These are phyloP conservation scores for Cephus cinctus DNA, from an alignment of 1,140 invertebrate genomes.

Conservation along the genomic window DNA sequence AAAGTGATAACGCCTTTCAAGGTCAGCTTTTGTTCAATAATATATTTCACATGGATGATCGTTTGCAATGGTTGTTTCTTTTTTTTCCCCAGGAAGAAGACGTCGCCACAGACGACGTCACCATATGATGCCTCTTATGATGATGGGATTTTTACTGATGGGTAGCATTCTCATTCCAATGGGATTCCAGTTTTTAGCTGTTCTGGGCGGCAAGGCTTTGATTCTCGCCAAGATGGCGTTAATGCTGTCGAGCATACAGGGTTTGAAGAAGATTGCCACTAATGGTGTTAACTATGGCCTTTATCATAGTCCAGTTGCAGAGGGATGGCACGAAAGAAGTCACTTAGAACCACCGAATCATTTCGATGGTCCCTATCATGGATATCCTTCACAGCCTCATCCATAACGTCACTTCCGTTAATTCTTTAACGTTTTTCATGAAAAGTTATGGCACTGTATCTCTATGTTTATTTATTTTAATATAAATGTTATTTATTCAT, in stretches of 20 bases:
- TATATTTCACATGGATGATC: not conserved
- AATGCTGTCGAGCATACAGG: constrained; percentile 74
- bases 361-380: constrained; percentile 23
- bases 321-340: constrained; percentile 48
- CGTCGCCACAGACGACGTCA: constrained; percentile 57
- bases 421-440: not conserved
- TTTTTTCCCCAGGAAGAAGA: constrained; percentile 45
- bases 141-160: constrained; percentile 70
- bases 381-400: constrained; percentile 11
- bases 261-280: constrained; percentile 63
- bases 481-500: too few species aligned
- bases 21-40: not conserved
- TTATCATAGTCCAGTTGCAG: constrained; percentile 39
- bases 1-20: not conserved
- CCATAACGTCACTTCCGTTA: not conserved
- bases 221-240: constrained; percentile 75
- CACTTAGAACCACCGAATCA: constrained; percentile 1
- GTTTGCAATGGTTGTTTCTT: too few species aligned
- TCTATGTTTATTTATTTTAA: too few species aligned
- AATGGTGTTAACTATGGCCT: constrained; percentile 52
- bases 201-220: constrained; percentile 74
- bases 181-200: constrained; percentile 75
- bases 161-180: constrained; percentile 71
- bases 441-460: too few species aligned
- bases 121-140: constrained; percentile 68